phyloP scores from a whole-genome alignment of 1,140 invertebrate species.

The Andricus grossulariae region DNA sequence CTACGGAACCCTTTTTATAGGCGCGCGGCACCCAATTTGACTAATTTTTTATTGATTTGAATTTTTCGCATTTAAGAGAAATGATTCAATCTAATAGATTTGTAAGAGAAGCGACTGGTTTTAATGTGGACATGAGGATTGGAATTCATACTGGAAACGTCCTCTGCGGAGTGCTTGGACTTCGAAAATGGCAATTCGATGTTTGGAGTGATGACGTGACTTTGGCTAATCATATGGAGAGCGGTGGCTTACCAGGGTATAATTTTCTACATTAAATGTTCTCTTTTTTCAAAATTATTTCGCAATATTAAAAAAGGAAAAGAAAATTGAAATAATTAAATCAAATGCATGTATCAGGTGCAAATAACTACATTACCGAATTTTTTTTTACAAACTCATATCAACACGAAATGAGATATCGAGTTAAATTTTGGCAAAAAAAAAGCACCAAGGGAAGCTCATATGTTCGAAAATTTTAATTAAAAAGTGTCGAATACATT shows the following conservation, averaged over 20 bases:
- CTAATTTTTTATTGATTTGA: not conserved
- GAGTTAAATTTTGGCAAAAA: too few relatives aligned
- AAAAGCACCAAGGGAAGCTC: too few relatives aligned
- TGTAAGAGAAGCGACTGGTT: conserved; percentile 90
- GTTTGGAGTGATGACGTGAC: conserved; percentile 99
- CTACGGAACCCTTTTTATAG: too few relatives aligned
- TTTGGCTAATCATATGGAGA: conserved; percentile 98
- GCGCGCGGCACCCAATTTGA: too few relatives aligned
- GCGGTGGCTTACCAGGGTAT: conserved; percentile 95
- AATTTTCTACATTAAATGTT: conserved; percentile 41
- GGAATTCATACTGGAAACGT: conserved; percentile 96
- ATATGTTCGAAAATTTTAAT: too few relatives aligned
- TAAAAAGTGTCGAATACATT: too few relatives aligned
- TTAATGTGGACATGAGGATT: conserved; percentile 96
- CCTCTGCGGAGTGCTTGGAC: conserved; percentile 95
- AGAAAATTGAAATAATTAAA: not conserved
- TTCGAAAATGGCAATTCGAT: conserved; percentile 98
- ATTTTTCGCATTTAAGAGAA: not conserved
- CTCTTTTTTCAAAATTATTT: conserved; percentile 67
- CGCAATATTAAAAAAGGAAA: not conserved
- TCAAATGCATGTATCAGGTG: too few relatives aligned
- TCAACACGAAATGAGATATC: too few relatives aligned
- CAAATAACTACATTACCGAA: too few relatives aligned
- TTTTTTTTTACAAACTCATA: too few relatives aligned
- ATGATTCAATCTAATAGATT: conserved; percentile 79